Percentiles rank a stretch among this genome's conserved stretches.
phyloP scores from a whole-genome alignment of 2,113 vertebrate species.

The Heliornis fulica region DNA sequence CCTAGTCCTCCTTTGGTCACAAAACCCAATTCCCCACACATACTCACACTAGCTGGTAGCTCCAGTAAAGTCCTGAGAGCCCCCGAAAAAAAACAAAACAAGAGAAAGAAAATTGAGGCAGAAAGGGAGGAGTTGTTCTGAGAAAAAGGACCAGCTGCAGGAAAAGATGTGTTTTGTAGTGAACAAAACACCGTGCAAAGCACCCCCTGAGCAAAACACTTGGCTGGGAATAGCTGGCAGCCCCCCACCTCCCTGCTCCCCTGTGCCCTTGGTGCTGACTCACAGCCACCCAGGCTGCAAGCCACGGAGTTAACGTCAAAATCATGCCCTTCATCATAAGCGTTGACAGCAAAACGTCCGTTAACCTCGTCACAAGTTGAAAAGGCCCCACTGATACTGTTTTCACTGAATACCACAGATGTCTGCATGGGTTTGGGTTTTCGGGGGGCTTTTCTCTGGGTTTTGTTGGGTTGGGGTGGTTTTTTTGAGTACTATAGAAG shows the following conservation, averaged over 20 bases:
- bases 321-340: neutral
- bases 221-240: neutral
- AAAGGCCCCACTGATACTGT: neutral
- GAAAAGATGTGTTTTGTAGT: neutral
- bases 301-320: neutral
- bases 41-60: neutral
- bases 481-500: neutral
- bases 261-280: neutral
- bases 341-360: neutral
- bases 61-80: neutral
- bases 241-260: neutral
- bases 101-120: neutral
- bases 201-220: neutral
- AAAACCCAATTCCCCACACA: neutral
- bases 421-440: neutral
- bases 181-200: neutral
- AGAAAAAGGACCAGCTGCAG: neutral
- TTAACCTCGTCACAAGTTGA: neutral
- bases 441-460: no score
- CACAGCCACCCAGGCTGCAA: neutral
- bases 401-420: neutral
- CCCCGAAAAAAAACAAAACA: neutral
- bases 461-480: neutral
- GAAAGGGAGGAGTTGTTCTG: neutral
- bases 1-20: neutral